Conservation (phyloP, 2,113 vertebrate genomes). For the Syrmaticus mikado region DNA sequence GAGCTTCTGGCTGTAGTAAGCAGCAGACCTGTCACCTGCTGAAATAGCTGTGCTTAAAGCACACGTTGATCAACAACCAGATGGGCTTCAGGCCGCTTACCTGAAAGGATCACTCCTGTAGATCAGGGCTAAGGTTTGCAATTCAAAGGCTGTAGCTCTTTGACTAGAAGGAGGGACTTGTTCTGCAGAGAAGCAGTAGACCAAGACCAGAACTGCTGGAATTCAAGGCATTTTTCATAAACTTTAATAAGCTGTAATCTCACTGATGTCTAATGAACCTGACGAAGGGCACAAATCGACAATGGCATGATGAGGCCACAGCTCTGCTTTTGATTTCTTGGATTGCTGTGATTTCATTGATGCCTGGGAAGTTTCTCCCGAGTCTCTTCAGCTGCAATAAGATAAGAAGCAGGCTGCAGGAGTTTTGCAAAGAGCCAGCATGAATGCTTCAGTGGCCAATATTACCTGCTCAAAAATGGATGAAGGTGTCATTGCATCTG, state of each 20-base stretch:
- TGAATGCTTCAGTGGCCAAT: background rate
- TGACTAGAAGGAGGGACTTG: background rate
- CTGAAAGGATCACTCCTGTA: accelerated
- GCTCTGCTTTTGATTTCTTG: background rate
- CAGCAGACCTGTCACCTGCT: background rate
- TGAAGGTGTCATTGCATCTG: background rate
- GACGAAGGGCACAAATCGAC: background rate
- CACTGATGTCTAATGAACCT: background rate
- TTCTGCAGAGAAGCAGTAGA: background rate
- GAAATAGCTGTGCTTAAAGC: background rate
- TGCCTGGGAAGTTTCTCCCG: background rate
- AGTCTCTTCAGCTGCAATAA: background rate
- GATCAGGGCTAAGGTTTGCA: background rate
- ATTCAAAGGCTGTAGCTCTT: background rate
- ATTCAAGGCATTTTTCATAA: background rate
- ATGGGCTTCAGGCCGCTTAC: background rate
- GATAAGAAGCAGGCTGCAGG: background rate
- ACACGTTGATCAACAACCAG: background rate
- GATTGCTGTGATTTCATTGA: background rate
- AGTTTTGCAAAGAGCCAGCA: background rate
- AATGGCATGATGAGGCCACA: background rate
- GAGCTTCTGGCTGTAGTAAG: background rate
- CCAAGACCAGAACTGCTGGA: background rate
- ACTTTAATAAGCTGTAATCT: background rate
- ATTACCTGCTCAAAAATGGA: background rate